Base-by-base conservation (phyloP, 2,797 vertebrate species). In the Peromyscus melanophrys region DNA sequence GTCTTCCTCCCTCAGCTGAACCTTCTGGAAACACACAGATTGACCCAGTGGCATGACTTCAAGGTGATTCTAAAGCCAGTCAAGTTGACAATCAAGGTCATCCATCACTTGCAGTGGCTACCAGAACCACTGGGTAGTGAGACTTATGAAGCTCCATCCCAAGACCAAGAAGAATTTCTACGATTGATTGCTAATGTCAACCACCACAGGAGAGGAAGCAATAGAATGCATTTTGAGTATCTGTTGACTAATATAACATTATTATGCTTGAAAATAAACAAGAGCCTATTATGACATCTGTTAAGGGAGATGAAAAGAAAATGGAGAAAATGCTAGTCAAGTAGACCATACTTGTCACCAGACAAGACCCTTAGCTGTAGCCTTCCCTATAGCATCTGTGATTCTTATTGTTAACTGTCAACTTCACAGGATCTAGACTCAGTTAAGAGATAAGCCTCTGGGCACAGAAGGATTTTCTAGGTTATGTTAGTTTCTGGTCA, bases 251-350 rank as follows among this genome's bases (percentile, higher is more conserved):
- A 95, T 23, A 75, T 3, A 77, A 31, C 21, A 86, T 63, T 27
- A 29, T 84, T 67, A 23, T 75, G 75, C 52, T 43, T 90, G 89
- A 94, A 43, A 92, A 75, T 75, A 71, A 29, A 4, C 43, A 82
- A 63, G 63, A 80, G 34, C 19, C 52, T n/a, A 57, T 40, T 87
- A 57, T 83, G 71, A 77, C 61, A 86, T 73, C 9, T 31, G 12
- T n/a, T 86, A 55, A 81, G 31, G 29, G 29, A 85, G 46, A 69
- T 16, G 10, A 76, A 82, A 43, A 81, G 23, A 43, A 89, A 57
- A 31, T 31, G 82, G 61, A 84, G 21, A 55, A 92, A 46, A 94
- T 3, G 4, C 34, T 29, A 61, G 63, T 80, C 83, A 91, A 55
- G 34, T 16, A 0, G 27, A 21, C 9, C 13, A 40, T 3, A 12